Evolutionary conservation across 53 echinoderm and acorn worm species (phyloP).

Genomic region (Patiria pectinifera): DNA sequence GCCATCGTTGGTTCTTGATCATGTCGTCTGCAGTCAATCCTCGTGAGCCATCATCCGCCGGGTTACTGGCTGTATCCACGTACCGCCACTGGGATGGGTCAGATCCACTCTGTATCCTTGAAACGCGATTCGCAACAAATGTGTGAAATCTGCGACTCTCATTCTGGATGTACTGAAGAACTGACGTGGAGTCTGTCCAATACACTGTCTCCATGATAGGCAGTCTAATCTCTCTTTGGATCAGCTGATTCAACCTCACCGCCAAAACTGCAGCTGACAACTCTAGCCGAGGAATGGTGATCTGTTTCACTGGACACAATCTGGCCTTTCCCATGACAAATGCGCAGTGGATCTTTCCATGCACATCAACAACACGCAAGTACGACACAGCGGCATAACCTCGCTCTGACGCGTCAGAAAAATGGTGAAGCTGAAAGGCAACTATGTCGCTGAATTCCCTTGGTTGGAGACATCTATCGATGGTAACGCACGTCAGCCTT

Average conservation of each 20-base stretch:
- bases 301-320: constrained; percentile 65
- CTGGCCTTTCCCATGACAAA: constrained; percentile 73
- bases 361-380: constrained; percentile 26
- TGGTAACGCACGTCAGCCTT: constrained; percentile 54
- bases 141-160: constrained; percentile 69
- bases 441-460: too few relatives aligned
- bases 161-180: constrained; percentile 62
- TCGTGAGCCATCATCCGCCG: constrained; percentile 76
- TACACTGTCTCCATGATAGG: constrained; percentile 7
- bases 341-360: constrained; percentile 38
- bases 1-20: constrained; percentile 50
- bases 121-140: constrained; percentile 73
- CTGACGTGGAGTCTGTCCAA: constrained; percentile 72
- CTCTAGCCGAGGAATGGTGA: constrained; percentile 68
- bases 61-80: constrained; percentile 58
- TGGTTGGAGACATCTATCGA: too few relatives aligned
- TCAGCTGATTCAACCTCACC: not conserved
- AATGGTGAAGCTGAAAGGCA: too few relatives aligned
- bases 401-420: too few relatives aligned
- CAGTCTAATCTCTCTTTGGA: constrained; percentile 43
- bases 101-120: constrained; percentile 56
- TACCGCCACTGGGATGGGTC: constrained; percentile 68
- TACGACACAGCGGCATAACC: too few relatives aligned
- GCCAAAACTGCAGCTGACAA: constrained; percentile 67
- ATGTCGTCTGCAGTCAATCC: constrained; percentile 42